These are phyloP conservation scores for Ctena decussata DNA, from an alignment of 2,888 invertebrate genomes.

Conservation along the genomic window DNA sequence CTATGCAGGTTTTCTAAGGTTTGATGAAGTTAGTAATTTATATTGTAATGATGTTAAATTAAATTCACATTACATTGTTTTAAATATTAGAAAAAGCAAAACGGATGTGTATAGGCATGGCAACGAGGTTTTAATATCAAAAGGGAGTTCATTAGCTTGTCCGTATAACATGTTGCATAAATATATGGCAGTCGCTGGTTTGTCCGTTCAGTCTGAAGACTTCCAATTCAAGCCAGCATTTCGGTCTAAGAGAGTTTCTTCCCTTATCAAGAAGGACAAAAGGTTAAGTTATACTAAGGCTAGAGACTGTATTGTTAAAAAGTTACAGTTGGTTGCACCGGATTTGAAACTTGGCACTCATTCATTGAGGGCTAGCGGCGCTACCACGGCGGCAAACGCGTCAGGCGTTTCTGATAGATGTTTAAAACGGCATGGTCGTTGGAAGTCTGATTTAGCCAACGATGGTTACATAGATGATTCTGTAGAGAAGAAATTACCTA, in stretches of 20 bases:
- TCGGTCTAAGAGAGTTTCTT: background rate
- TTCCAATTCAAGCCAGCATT: conserved; percentile 37
- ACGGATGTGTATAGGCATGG: conserved; percentile 31
- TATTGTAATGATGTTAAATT: conserved; percentile 26
- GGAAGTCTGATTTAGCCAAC: conserved; percentile 11
- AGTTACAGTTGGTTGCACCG: conserved; percentile 16
- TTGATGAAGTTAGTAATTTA: conserved; percentile 18
- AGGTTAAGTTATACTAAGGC: conserved; percentile 20
- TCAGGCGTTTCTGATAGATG: conserved; percentile 8
- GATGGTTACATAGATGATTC: background rate
- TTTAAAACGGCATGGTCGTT: conserved; percentile 35
- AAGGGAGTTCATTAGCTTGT: conserved; percentile 29
- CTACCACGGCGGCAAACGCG: conserved; percentile 8
- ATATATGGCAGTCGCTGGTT: conserved; percentile 23
- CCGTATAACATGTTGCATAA: conserved; percentile 21
- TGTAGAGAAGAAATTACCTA: background rate
- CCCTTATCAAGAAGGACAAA: conserved; percentile 6
- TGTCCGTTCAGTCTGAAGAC: background rate
- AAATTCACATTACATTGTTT: conserved; percentile 14
- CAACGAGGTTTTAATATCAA: conserved; percentile 10
- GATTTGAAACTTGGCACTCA: conserved; percentile 3
- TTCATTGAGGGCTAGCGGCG: conserved; percentile 20
- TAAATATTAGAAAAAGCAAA: conserved; percentile 35
- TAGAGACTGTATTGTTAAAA: conserved; percentile 27
- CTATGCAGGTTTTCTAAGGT: background rate